A percentile compares a stretch with the other conserved stretches of the same genome.
Evolutionary conservation across 2,113 vertebrate genomes (phyloP).

Genomic region (Erinaceus europaeus): DNA sequence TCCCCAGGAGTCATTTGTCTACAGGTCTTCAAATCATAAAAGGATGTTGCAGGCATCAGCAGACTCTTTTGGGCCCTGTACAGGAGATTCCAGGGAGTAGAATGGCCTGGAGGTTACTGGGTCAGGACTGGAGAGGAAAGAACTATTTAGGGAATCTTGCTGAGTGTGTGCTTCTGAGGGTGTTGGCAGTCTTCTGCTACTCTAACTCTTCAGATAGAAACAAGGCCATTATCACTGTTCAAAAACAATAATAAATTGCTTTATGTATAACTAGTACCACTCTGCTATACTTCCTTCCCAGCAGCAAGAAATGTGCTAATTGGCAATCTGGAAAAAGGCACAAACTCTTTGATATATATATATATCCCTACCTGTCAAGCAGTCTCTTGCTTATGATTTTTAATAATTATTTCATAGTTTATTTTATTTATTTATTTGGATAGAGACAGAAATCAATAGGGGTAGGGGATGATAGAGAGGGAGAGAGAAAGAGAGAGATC

Average conservation of each 20-base stretch:
- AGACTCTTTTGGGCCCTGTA: slow-evolving; percentile 42
- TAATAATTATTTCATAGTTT: too few relatives aligned
- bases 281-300: neutral
- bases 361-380: neutral
- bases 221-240: slow-evolving; percentile 45
- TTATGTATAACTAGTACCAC: neutral
- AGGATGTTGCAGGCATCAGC: slow-evolving; percentile 52
- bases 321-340: neutral
- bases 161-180: neutral
- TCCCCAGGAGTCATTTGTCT: slow-evolving; percentile 64
- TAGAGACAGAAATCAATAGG: too few relatives aligned
- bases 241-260: slow-evolving; percentile 50
- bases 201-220: slow-evolving; percentile 42
- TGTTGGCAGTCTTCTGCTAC: neutral
- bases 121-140: slow-evolving; percentile 36
- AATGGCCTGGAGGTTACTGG: slow-evolving; percentile 65
- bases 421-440: too few relatives aligned
- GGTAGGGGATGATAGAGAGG: too few relatives aligned
- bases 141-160: slow-evolving; percentile 47
- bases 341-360: neutral
- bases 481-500: too few relatives aligned
- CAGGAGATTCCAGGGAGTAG: slow-evolving; percentile 33
- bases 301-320: neutral
- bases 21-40: slow-evolving; percentile 44
- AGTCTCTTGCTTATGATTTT: slow-evolving; percentile 4